Percentiles rank a stretch among this genome's conserved stretches.
Conservation (phyloP, 2,113 vertebrate species). For the Philantomba maxwellii region DNA sequence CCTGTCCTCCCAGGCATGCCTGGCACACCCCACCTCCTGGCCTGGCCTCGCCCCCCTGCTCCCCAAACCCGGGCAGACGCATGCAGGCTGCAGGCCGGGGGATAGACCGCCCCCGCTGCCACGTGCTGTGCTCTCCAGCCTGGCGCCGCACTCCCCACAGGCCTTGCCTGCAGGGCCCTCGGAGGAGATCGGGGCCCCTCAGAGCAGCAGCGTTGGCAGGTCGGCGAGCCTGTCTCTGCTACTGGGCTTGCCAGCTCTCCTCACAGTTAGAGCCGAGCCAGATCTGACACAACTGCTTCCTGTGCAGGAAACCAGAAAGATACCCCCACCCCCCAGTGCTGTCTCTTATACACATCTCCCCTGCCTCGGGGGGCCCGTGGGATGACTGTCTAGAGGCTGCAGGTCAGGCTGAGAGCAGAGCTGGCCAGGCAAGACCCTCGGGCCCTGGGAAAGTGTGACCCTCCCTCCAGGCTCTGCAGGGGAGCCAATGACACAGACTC, state of each 20-base stretch:
- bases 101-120: background rate
- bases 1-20: background rate
- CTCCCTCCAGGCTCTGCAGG: background rate
- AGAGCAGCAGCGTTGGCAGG: background rate
- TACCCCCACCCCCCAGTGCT: background rate
- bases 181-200: background rate
- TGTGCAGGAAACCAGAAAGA: background rate
- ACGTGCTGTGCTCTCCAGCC: background rate
- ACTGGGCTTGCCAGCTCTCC: fast-evolving
- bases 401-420: background rate
- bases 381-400: background rate
- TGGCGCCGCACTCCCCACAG: background rate
- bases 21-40: background rate
- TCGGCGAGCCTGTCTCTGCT: background rate
- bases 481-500: fast-evolving
- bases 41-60: background rate
- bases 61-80: background rate
- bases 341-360: too few relatives aligned
- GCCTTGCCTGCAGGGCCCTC: background rate
- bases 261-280: background rate
- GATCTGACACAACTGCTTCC: background rate
- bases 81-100: background rate
- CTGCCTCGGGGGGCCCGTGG: background rate
- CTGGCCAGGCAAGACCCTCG: background rate
- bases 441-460: background rate